Base-by-base conservation (phyloP, 2,797 vertebrate species). In the Loriculus beryllinus region DNA sequence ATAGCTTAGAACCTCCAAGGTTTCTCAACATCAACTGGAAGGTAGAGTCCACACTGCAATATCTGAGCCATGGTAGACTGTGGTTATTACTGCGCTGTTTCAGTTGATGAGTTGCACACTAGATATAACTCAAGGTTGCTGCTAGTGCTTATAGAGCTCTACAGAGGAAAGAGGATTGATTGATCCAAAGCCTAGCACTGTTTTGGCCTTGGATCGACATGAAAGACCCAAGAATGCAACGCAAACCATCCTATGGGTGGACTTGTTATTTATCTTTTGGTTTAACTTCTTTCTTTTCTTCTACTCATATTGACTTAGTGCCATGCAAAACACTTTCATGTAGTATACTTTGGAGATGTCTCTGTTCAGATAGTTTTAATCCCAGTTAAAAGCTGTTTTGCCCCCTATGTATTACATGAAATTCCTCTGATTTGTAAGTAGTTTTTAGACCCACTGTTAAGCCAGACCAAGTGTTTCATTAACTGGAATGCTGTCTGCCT, bases 11-110 rank as follows among this genome's bases (percentile, higher is more conserved):
- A 60, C 84, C 4, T 4, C 70, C 77, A 33, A 3, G 31, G 21
- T 92, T 83, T 76, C 81, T 81, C 70, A 43, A 31, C n/a, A 70
- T 84, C 59, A 40, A 13, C 81, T 69, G 83, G 62, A 28, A 72
- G 65, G 54, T 5, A 33, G 67, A 76, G 59, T 59, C 42, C 40
- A 14, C 39, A 16, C 5, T 6, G 15, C 33, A 28, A 3, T 92
- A 88, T 39, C 85, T 91, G 92, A 93, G 83, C 81, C 3, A 0
- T 72, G 54, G 29, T 25, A 47, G 83, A 47, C 56, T 11, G 0
- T 11, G 26, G 39, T 45, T 85, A 65, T 72, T 80, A 39, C 86
- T 65, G 12, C 23, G 4, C 68, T 43, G 29, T 78, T 92, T 84
- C 45, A 16, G 88, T 69, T 88, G 71, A 76, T 23, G 56, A 59